Base-by-base conservation (phyloP, 2,888 invertebrate genomes). In the Drosophila pseudotakahashii region DNA sequence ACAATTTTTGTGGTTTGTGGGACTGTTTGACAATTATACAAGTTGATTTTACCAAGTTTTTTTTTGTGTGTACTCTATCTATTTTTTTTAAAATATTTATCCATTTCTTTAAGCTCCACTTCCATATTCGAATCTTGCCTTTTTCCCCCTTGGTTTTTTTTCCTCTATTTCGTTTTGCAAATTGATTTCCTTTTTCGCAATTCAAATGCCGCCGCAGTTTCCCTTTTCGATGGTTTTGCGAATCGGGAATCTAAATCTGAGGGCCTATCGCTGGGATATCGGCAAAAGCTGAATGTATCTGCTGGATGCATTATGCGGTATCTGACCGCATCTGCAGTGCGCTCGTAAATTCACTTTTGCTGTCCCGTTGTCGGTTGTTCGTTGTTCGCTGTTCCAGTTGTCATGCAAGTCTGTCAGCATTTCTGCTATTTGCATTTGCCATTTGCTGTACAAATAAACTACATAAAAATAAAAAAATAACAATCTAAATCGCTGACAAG, bases 231-330 rank as follows among this genome's bases (percentile, higher is more conserved):
- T 45, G 10, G 19, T 30, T 13, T 30, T 13, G 32, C 11, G 34
- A 11, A 34, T 34, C 34, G 34, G 34, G 34, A 11, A 34, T 11
- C 34, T 34, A 11, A 11, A 48, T 48, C 23, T 14, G 37, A 57
- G 51, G 30, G 53, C 39, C 64, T 59, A 48, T 34, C 55, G 11
- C 34, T 55, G 11, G 11, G n/a, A 53, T 54, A 54, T 59, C 58
- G 19, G 30, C 1, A 26, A 26, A 26, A 26, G 26, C 57, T 10
- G 39, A 53, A 47, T 61, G 58, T 68, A 75, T 79, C 85, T 84
- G 73, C 72, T 52, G 69, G 88, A 63, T 87, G 81, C 85, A 87
- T 87, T 87, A 79, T 81, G 81, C 87, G 81, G 73, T 77, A 82
- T 84, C 67, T 63, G 34, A 41, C 63, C 59, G 63, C 62, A 52